Conservation (phyloP, 2,113 vertebrate genomes). For the Nyctereutes procyonoides region DNA sequence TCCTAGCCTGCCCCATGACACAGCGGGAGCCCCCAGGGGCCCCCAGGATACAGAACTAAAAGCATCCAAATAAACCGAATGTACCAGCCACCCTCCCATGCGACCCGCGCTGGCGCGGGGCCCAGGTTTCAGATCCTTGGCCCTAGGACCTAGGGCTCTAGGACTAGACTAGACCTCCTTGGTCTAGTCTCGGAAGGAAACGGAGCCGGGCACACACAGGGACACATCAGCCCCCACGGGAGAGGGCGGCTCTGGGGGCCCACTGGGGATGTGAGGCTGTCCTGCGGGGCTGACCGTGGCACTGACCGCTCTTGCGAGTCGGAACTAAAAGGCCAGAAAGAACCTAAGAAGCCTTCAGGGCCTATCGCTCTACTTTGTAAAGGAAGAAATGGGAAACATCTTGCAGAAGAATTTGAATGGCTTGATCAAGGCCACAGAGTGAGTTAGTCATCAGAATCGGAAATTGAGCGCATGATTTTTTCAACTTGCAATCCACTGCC, state of each 20-base stretch:
- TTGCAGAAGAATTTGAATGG: background rate
- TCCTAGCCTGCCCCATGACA: conserved; percentile 84
- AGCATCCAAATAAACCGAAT: conserved; percentile 69
- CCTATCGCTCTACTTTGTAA: background rate
- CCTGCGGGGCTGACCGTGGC: background rate
- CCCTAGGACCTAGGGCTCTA: background rate
- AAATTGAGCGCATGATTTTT: background rate
- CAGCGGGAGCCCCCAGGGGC: conserved; percentile 81
- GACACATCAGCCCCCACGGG: too few relatives aligned
- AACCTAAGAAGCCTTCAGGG: background rate
- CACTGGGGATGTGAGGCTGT: background rate
- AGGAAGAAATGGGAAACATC: background rate
- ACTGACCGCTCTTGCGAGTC: background rate
- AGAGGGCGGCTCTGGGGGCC: background rate
- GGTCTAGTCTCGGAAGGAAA: background rate
- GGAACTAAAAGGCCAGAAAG: background rate
- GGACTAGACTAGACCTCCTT: too few relatives aligned
- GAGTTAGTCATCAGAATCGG: background rate
- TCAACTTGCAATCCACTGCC: background rate
- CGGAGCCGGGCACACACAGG: background rate
- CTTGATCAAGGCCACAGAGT: background rate
- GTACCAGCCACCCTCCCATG: background rate
- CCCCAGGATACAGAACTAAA: conserved; percentile 79
- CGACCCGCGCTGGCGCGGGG: conserved; percentile 57
- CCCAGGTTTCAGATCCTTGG: conserved; percentile 71